phyloP scores from a whole-genome alignment of 1,140 invertebrate species.

The Drosophila aff. region DNA sequence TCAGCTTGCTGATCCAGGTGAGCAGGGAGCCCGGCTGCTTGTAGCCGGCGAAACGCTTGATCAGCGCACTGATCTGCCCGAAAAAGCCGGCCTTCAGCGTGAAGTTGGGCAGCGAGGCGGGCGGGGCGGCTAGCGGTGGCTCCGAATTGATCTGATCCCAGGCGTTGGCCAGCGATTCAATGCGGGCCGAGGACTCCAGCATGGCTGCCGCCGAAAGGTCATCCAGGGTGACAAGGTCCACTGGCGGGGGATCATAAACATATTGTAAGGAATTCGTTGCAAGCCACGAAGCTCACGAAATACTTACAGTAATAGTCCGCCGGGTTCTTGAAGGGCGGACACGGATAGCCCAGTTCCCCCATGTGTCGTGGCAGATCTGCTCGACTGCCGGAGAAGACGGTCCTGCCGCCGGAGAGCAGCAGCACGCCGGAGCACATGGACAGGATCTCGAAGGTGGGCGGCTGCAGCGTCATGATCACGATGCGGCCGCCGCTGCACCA shows the following conservation, averaged over 20 bases:
- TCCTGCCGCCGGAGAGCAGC: slow-evolving; percentile 93
- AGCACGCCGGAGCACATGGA: slow-evolving; percentile 95
- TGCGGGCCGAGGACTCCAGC: slow-evolving; percentile 96
- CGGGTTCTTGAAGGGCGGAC: slow-evolving; percentile 97
- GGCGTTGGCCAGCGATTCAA: slow-evolving; percentile 94
- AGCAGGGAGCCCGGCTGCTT: slow-evolving; percentile 95
- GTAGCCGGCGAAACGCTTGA: slow-evolving; percentile 88
- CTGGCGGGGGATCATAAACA: slow-evolving; percentile 85
- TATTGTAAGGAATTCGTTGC: background rate
- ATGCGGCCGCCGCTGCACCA: slow-evolving; percentile 95
- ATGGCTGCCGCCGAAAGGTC: slow-evolving; percentile 96
- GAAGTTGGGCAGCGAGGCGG: slow-evolving; percentile 80
- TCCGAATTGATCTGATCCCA: slow-evolving; percentile 85
- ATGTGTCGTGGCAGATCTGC: slow-evolving; percentile 97
- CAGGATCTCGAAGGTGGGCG: slow-evolving; percentile 97
- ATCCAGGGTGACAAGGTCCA: slow-evolving; percentile 96
- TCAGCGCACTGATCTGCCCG: slow-evolving; percentile 74
- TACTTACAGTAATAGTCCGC: slow-evolving; percentile 97
- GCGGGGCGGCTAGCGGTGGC: slow-evolving; percentile 80
- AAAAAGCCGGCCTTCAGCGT: slow-evolving; percentile 85
- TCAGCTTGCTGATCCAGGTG: slow-evolving; percentile 90
- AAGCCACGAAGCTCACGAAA: background rate
- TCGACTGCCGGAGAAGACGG: slow-evolving; percentile 95
- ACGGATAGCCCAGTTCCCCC: slow-evolving; percentile 96
- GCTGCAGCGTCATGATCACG: slow-evolving; percentile 96